Evolutionary conservation across 2,888 invertebrate genomes (phyloP).

Genomic region (Alviniconcha strummeri): DNA sequence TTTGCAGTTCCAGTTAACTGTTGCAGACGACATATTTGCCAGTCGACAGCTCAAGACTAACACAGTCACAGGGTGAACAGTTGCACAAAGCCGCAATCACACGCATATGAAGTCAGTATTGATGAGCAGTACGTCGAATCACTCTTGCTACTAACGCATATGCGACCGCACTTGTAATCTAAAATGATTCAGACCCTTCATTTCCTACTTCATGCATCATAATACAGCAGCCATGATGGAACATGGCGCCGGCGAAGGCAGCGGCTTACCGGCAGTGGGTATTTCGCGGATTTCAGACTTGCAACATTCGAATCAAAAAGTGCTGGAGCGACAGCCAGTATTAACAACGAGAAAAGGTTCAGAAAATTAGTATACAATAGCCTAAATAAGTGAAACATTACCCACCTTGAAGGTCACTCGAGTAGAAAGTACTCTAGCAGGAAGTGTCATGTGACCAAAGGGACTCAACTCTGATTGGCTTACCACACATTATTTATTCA

Average conservation of each 20-base stretch:
- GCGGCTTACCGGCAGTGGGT: conserved; percentile 16
- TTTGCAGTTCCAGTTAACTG: not conserved
- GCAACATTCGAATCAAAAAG: not conserved
- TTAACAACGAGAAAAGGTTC: not conserved
- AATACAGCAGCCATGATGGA: conserved; percentile 34
- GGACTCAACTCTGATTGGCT: conserved; percentile 44
- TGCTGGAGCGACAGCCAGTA: not conserved
- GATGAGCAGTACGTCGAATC: too few relatives aligned
- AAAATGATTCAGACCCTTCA: conserved; percentile 22
- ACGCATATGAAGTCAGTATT: too few relatives aligned
- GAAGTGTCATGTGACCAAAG: conserved; percentile 46
- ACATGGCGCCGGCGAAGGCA: conserved; percentile 29
- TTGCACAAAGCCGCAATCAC: too few relatives aligned
- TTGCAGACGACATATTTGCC: conserved; percentile 23
- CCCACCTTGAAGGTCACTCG: conserved; percentile 36
- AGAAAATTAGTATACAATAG: not conserved
- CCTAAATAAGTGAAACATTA: conserved; percentile 18
- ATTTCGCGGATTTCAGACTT: not conserved
- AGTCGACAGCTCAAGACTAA: not conserved
- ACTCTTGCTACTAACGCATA: too few relatives aligned
- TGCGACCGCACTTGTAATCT: not conserved
- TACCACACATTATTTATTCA: conserved; percentile 45
- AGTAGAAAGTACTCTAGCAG: conserved; percentile 28
- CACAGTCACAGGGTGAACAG: too few relatives aligned
- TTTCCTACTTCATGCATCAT: conserved; percentile 26